phyloP scores from a whole-genome alignment of 35 echinoderm and acorn worm species.

The Apostichopus californicus region DNA sequence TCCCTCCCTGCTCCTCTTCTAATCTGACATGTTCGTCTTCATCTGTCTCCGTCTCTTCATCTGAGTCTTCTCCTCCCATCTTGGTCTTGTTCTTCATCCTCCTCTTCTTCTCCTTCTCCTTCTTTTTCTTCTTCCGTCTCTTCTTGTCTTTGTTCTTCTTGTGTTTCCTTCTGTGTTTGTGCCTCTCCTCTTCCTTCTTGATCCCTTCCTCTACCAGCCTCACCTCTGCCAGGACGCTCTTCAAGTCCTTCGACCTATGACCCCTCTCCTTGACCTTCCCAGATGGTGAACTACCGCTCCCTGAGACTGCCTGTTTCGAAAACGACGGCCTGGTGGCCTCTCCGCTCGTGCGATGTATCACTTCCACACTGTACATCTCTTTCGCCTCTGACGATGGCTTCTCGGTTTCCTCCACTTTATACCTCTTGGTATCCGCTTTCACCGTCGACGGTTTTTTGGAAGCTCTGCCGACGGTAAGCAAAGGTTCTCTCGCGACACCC shows the following conservation, averaged over 20 bases:
- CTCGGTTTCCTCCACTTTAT: not conserved
- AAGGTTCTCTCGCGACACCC: not conserved
- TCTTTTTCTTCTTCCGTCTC: constrained; percentile 81
- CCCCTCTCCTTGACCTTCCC: not conserved
- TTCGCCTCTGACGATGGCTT: constrained; percentile 18
- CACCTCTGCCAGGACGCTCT: constrained; percentile 7
- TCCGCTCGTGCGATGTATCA: not conserved
- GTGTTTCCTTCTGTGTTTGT: constrained; percentile 24
- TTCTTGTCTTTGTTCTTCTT: constrained; percentile 67
- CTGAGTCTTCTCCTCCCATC: not conserved
- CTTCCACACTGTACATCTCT: not conserved
- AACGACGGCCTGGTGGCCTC: not conserved
- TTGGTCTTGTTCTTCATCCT: constrained; percentile 43
- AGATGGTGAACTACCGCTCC: not conserved
- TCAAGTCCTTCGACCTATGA: constrained; percentile 23
- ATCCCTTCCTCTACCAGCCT: not conserved
- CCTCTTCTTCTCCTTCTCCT: constrained; percentile 64
- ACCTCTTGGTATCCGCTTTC: not conserved
- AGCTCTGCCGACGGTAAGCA: not conserved
- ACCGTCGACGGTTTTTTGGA: not conserved
- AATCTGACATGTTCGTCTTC: constrained; percentile 28
- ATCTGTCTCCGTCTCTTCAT: not conserved
- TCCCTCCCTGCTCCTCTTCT: constrained; percentile 23
- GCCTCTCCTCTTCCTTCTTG: constrained; percentile 12
- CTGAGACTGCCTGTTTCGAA: not conserved